Base-by-base conservation (phyloP, 1,140 invertebrate species). In the Linepithema humile region DNA sequence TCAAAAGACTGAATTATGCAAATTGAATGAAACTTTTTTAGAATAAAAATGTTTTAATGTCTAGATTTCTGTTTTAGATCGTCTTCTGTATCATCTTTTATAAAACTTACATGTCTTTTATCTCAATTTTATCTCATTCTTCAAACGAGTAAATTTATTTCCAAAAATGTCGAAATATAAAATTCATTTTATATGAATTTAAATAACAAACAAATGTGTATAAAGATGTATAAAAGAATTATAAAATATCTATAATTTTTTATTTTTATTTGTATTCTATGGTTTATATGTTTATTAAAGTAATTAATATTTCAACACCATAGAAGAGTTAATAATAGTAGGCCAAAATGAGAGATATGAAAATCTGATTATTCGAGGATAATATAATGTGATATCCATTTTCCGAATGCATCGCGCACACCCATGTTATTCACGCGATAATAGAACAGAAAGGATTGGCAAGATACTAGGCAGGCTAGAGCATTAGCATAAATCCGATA, bases 401-500 rank as follows among this genome's bases (percentile, higher is more conserved):
- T 82, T 48, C 70, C 20, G 17, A 55, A 69, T 69, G 35, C 32
- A 50, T 74, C 29, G 55, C 55, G 78, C 1, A 53, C 65, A 55
- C 9, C 53, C 69, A 29, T 82, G 69, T 82, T 74, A 60, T 48
- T 82, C 70, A 40, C 38, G 75, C 45, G 74, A 77, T 77, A 62
- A 83, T 83, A 75, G 59, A 78, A 40, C 82, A 77, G 82, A 67
- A 73, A 72, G 85, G 70, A 87, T 84, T 65, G 73, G 67, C 48
- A 48, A 84, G 82, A 67, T 64, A 55, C 67, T 55, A 60, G 48
- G 64, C 65, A 60, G 84, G 59, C 69, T 62, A 62, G 82, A 32
- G 64, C 82, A 89, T 90, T 90, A 89, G 83, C 88, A 90, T 90
- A 90, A 90, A 90, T 89, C 87, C 80, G 70, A 89, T 85, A 83